Base-by-base conservation (phyloP, 2,797 vertebrate genomes). In the Harpagifer antarcticus region DNA sequence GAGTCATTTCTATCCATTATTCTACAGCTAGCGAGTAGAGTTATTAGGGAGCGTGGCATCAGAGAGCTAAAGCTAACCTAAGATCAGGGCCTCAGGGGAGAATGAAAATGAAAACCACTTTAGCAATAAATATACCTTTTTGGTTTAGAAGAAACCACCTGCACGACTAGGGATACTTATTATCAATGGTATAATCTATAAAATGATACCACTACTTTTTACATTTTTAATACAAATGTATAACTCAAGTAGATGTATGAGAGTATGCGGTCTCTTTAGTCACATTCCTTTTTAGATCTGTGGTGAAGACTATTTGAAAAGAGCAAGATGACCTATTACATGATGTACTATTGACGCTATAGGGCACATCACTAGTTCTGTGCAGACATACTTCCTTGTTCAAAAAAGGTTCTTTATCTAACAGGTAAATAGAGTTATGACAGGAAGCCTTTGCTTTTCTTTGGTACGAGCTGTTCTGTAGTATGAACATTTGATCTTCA, bases 1-100 rank as follows among this genome's bases (percentile, higher is more conserved):
- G 23, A 68, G 33, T 61, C 17, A 17, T 72, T 50, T 16, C 27
- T 17, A 45, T 52, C 16, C 11, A 59, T 58, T 60, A 14, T 50
- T 47, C 43, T 54, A 52, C 37, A 5, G 52, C 45, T 8, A 2
- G 62, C 49, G 53, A 47, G 49, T 54, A 8, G 56, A 53, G 33
- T 20, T 13, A 57, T n/a, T 10, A 61, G 45, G 4, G 20, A 27
- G 37, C 4, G 23, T 49, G 68, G 58, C 42, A 48, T 31, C 20
- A 9, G 9, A 44, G 31, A 20, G 40, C 40, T 2, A 3, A 16
- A 45, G 16, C 19, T 57, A 17, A 72, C 16, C 15, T 11, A 1
- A 2, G 23, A 66, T 33, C 31, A 65, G 59, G 31, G 12, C 33
- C 56, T 72, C 31, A 1, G n/a, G 16, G 19, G 13, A 33, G 37